Percentiles rank a stretch among this genome's conserved stretches.
Conservation (phyloP, 1,140 invertebrate genomes). For the Anoplolepis gracilipes region DNA sequence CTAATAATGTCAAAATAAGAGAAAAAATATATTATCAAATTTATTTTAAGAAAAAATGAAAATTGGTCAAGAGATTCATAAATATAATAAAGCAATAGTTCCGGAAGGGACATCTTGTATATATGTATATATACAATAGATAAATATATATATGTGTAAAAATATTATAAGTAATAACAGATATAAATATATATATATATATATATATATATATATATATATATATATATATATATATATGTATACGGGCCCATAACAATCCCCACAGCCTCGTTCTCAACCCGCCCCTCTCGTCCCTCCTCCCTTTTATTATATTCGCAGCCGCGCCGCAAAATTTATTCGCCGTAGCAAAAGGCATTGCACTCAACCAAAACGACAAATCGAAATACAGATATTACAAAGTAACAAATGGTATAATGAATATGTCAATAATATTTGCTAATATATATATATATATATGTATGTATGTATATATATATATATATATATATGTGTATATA, state of each 20-base stretch:
- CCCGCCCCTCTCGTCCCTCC: constrained; percentile 64
- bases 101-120: constrained; percentile 38
- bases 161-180: constrained; percentile 34
- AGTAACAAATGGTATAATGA: constrained; percentile 75
- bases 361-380: constrained; percentile 78
- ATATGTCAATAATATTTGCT: constrained; percentile 70
- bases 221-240: constrained; percentile 57
- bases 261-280: constrained; percentile 71
- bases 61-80: constrained; percentile 50
- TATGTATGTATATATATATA: constrained; percentile 72
- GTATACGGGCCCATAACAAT: constrained; percentile 67
- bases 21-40: not conserved
- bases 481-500: constrained; percentile 66
- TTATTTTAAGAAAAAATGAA: not conserved
- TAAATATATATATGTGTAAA: constrained; percentile 25
- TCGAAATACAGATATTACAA: constrained; percentile 77
- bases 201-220: constrained; percentile 55
- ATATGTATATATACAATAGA: constrained; percentile 56
- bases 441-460: constrained; percentile 57
- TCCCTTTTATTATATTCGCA: constrained; percentile 51
- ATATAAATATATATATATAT: constrained; percentile 66
- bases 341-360: constrained; percentile 77
- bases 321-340: constrained; percentile 69
- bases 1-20: not conserved
- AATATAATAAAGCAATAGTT: constrained; percentile 28